These are phyloP conservation scores for Pollimyrus isidori DNA, from an alignment of 2,113 vertebrate species.

Conservation along the genomic window DNA sequence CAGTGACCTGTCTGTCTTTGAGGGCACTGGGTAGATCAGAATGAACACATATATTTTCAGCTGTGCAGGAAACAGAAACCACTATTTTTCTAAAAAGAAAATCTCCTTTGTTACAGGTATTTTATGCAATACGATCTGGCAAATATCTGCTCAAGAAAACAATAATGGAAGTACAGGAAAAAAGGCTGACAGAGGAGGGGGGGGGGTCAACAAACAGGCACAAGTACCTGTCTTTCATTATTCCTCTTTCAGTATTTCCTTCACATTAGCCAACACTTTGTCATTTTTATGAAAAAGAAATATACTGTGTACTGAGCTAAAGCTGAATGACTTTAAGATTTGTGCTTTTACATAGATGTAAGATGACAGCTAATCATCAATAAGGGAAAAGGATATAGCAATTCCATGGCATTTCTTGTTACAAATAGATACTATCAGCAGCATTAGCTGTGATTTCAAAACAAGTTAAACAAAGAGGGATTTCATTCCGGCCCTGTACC, in stretches of 20 bases:
- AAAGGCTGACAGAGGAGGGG: not conserved
- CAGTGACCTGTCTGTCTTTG: not conserved
- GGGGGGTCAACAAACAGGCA: not conserved
- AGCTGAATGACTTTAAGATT: not conserved
- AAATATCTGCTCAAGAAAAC: not conserved
- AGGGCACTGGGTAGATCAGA: not conserved
- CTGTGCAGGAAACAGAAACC: not conserved
- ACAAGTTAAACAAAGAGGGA: constrained; percentile 20
- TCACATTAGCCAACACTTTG: not conserved
- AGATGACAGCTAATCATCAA: constrained; percentile 18
- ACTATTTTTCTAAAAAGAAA: not conserved
- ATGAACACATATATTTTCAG: not conserved
- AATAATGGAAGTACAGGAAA: not conserved
- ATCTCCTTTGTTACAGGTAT: not conserved
- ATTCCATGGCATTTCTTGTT: not conserved
- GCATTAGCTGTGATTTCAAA: constrained; percentile 4
- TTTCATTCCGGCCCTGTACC: no score
- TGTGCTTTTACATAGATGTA: constrained; percentile 8
- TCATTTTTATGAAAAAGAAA: not conserved
- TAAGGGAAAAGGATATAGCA: not conserved
- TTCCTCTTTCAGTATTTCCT: not conserved
- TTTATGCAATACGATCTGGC: not conserved
- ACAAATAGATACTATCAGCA: not conserved
- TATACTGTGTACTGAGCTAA: not conserved
- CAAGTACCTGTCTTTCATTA: not conserved